Percentiles rank a stretch among this genome's conserved stretches.
Conservation (phyloP, 2,888 invertebrate genomes). For the Perithous albicinctus region DNA sequence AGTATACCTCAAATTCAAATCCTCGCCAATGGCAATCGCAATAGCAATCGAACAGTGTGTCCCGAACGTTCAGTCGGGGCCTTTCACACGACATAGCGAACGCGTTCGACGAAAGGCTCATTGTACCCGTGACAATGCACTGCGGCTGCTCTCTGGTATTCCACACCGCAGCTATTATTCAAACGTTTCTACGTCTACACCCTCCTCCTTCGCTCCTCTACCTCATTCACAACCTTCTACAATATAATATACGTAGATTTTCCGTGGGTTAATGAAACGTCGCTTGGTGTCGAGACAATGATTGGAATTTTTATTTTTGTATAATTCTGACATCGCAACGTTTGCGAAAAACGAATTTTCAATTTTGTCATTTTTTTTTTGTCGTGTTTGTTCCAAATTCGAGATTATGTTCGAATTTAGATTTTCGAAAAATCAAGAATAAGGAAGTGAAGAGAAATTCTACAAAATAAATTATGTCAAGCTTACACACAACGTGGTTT, state of each 20-base stretch:
- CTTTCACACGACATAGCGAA: constrained; percentile 37
- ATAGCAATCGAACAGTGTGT: constrained; percentile 13
- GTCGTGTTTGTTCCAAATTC: no score
- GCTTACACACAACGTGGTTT: no score
- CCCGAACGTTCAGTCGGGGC: constrained; percentile 3
- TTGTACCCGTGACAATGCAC: constrained; percentile 73
- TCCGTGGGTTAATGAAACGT: neutral
- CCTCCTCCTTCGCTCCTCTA: neutral
- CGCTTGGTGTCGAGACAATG: neutral
- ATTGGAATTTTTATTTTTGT: neutral
- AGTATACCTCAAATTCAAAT: neutral
- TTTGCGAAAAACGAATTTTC: no score
- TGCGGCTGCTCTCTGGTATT: constrained; percentile 63
- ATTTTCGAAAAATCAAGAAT: no score
- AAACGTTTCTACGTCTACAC: constrained; percentile 28
- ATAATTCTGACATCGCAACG: no score
- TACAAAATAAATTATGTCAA: no score
- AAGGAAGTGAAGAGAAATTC: no score
- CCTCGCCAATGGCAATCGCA: constrained; percentile 9
- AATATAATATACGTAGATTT: constrained; percentile 8
- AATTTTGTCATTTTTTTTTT: no score
- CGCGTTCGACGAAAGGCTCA: constrained; percentile 72
- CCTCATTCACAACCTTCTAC: no score
- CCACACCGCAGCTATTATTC: constrained; percentile 56
- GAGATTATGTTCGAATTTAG: no score